These are phyloP conservation scores for Brachionus asplanchnoidis DNA, from an alignment of 1,140 invertebrate species.

Conservation along the genomic window DNA sequence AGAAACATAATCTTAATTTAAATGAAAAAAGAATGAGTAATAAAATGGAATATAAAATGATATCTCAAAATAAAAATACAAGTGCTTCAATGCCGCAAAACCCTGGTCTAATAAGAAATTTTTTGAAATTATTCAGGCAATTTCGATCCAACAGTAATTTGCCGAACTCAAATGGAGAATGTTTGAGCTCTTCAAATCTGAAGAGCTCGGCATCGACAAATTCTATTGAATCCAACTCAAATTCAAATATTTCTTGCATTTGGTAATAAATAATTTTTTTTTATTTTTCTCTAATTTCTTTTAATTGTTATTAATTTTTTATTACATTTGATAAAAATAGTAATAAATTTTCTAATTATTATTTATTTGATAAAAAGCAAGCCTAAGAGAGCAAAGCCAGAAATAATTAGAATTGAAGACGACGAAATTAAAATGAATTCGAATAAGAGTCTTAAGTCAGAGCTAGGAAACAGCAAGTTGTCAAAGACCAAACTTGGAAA, in stretches of 20 bases:
- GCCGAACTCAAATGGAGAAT: background rate
- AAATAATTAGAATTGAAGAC: background rate
- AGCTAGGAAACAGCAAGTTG: background rate
- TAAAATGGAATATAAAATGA: background rate
- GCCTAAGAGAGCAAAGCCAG: background rate
- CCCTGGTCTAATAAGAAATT: background rate
- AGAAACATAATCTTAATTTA: background rate
- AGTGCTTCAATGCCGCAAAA: background rate
- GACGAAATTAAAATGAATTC: background rate
- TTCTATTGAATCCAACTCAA: constrained; percentile 16
- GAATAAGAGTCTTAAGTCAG: background rate
- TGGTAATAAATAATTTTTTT: background rate
- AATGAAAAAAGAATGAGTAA: background rate
- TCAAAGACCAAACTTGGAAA: background rate
- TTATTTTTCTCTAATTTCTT: background rate
- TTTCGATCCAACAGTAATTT: background rate
- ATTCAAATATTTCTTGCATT: background rate
- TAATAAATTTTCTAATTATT: background rate
- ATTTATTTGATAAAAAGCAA: background rate
- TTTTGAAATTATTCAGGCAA: background rate
- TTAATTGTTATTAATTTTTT: background rate
- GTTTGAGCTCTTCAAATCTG: background rate
- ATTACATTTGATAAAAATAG: constrained; percentile 1
- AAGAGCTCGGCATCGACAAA: background rate
- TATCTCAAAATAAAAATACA: background rate